These are phyloP conservation scores for Diadophis punctatus DNA, from an alignment of 2,113 vertebrate species.

Conservation along the genomic window DNA sequence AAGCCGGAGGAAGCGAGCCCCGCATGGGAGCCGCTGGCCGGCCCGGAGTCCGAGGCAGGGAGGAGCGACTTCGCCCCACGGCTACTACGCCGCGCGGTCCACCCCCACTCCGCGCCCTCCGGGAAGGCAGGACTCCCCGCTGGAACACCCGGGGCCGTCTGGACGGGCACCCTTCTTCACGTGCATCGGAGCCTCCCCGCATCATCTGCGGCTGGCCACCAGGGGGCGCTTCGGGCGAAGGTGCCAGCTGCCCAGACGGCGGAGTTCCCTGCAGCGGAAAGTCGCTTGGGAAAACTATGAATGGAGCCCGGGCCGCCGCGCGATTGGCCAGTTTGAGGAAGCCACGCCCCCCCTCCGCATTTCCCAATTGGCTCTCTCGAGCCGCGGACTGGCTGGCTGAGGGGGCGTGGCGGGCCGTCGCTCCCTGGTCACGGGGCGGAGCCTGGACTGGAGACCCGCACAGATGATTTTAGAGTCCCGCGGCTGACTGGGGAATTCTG, in stretches of 20 bases:
- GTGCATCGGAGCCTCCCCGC: background rate
- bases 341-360: background rate
- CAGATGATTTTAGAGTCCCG: background rate
- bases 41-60: too few species aligned
- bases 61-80: too few species aligned
- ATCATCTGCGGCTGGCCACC: background rate
- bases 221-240: background rate
- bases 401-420: background rate
- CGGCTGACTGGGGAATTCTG: background rate
- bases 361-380: background rate
- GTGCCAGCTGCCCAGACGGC: too few species aligned
- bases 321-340: background rate
- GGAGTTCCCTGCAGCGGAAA: too few species aligned
- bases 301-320: background rate
- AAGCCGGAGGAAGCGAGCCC: too few species aligned
- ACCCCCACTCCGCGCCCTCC: too few species aligned
- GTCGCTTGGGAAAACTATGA: background rate
- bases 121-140: too few species aligned
- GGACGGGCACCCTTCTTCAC: too few species aligned
- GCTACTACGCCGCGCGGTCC: too few species aligned
- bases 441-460: background rate
- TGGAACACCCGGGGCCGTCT: too few species aligned
- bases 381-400: background rate
- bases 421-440: background rate
- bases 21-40: too few species aligned